Evolutionary conservation across 2,797 vertebrate species (phyloP).

Genomic region (Zenarchopterus dispar): DNA sequence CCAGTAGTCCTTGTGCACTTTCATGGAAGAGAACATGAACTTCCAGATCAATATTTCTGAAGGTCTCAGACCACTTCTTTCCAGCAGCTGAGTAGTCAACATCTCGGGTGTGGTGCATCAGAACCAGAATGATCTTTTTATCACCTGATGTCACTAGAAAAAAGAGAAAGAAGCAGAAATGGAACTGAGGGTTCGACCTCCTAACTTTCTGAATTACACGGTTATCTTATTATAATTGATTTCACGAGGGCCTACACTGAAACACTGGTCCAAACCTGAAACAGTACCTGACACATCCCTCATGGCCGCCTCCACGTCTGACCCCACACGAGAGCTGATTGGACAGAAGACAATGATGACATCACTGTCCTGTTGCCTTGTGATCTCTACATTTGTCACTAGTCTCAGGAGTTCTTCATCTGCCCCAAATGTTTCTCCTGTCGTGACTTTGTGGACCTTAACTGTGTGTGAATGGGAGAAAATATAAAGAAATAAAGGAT

Average conservation of each 20-base stretch:
- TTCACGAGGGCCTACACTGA: neutral
- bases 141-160: slow-evolving; percentile 9
- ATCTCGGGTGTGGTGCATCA: slow-evolving; percentile 6
- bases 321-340: neutral
- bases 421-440: too few relatives aligned
- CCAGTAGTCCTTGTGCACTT: fast-evolving
- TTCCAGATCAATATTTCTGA: neutral
- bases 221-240: too few relatives aligned
- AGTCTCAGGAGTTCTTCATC: too few relatives aligned
- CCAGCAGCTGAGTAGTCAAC: neutral
- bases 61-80: fast-evolving
- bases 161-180: neutral
- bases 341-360: slow-evolving; percentile 1
- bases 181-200: too few relatives aligned
- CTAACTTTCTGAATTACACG: too few relatives aligned
- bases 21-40: slow-evolving; percentile 8
- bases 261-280: neutral
- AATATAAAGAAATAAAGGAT: too few relatives aligned
- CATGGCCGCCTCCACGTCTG: neutral
- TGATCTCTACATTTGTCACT: neutral
- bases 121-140: too few relatives aligned
- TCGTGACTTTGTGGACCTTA: too few relatives aligned
- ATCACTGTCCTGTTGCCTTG: neutral
- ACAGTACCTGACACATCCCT: neutral
- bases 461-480: too few relatives aligned